phyloP scores from a whole-genome alignment of 2,113 vertebrate species.

The Muntiacus reevesi region DNA sequence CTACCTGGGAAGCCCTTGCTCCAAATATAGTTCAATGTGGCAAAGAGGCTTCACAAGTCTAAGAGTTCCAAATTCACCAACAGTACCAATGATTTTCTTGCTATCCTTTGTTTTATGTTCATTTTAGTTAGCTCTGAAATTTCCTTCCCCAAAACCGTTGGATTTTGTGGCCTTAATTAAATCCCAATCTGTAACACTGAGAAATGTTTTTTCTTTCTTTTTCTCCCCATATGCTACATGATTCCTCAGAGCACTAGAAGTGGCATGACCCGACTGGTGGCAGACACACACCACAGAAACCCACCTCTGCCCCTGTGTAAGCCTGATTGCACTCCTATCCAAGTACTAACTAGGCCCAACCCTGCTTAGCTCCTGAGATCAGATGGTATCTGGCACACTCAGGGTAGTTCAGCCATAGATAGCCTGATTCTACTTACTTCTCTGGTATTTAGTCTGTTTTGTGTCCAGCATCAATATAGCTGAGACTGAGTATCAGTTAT shows the following conservation, averaged over 20 bases:
- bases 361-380: neutral
- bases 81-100: neutral
- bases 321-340: neutral
- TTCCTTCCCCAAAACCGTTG: neutral
- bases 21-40: neutral
- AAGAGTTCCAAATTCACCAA: neutral
- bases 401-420: neutral
- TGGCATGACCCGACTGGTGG: too few relatives aligned
- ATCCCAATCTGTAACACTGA: neutral
- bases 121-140: neutral
- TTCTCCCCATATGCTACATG: neutral
- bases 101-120: neutral
- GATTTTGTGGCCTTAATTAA: neutral
- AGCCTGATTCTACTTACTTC: neutral
- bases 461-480: neutral
- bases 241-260: neutral
- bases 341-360: neutral
- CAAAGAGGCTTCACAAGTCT: neutral
- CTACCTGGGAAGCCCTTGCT: neutral
- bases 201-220: neutral
- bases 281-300: neutral
- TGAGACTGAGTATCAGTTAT: neutral
- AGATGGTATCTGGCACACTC: accelerated
- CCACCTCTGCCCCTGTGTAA: neutral
- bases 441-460: neutral